Evolutionary conservation across 1,140 invertebrate species (phyloP).

Genomic region (Dysdera silvatica): DNA sequence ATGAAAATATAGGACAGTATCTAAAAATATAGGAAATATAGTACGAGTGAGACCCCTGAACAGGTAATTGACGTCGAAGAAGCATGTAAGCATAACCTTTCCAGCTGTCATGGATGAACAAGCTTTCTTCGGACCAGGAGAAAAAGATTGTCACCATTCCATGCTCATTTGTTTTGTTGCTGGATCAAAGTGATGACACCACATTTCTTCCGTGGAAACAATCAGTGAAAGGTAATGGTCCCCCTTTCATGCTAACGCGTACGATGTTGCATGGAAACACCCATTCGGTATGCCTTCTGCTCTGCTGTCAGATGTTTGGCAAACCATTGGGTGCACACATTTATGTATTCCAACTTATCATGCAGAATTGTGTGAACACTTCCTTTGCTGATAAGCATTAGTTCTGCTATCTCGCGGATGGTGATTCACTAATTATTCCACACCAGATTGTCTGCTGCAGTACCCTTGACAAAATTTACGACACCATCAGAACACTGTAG

Average conservation of each 20-base stretch:
- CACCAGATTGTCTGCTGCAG: not conserved
- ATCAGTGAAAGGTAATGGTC: not conserved
- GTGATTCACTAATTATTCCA: conserved; percentile 1
- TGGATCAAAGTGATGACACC: not conserved
- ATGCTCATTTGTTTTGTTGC: not conserved
- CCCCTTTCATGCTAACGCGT: not conserved
- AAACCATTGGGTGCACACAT: not conserved
- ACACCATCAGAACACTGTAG: not conserved
- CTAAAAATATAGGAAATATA: no score
- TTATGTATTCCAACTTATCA: not conserved
- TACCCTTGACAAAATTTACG: not conserved
- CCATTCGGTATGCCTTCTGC: not conserved
- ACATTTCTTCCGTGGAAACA: not conserved
- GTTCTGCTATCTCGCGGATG: not conserved
- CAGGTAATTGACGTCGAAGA: no score
- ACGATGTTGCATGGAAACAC: not conserved
- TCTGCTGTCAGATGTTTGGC: not conserved
- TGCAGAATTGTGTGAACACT: not conserved
- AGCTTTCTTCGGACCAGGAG: no score
- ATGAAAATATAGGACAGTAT: no score
- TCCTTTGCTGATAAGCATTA: not conserved
- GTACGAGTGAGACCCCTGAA: no score
- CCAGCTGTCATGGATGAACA: no score
- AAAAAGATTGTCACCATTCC: no score
- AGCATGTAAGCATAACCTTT: no score